Conservation (phyloP, 2,113 vertebrate genomes). For the Rhadina sibilatrix region DNA sequence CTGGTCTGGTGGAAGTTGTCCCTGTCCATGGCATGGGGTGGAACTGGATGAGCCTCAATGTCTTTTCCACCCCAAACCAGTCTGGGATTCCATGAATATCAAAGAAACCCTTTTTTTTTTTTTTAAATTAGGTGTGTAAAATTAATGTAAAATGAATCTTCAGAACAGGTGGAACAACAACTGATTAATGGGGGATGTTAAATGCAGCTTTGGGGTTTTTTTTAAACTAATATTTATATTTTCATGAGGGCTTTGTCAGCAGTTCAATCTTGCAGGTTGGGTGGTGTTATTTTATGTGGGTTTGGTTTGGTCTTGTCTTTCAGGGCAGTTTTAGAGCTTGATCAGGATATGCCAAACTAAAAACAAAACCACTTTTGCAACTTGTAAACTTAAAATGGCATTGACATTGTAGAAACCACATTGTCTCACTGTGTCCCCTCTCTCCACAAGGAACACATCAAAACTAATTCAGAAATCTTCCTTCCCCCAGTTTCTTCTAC, state of each 20-base stretch:
- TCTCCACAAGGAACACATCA: not conserved
- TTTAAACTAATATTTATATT: not conserved
- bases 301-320: not conserved
- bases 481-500: not conserved
- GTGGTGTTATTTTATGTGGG: not conserved
- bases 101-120: not conserved
- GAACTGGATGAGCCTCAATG: not conserved
- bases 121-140: conserved; percentile 44
- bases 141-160: conserved; percentile 13
- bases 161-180: not conserved
- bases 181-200: not conserved
- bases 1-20: not conserved
- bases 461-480: not conserved
- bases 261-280: not conserved
- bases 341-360: not conserved
- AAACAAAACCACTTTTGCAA: not conserved
- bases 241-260: not conserved
- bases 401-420: fast-evolving
- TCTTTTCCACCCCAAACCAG: not conserved
- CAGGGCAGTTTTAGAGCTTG: not conserved
- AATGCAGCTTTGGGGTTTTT: not conserved
- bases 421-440: not conserved
- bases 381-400: not conserved
- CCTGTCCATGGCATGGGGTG: not conserved
- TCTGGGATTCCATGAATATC: not conserved